Percentiles rank a stretch among this genome's conserved stretches.
phyloP scores from a whole-genome alignment of 2,113 vertebrate genomes.

The Dicrurus megarhynchus region DNA sequence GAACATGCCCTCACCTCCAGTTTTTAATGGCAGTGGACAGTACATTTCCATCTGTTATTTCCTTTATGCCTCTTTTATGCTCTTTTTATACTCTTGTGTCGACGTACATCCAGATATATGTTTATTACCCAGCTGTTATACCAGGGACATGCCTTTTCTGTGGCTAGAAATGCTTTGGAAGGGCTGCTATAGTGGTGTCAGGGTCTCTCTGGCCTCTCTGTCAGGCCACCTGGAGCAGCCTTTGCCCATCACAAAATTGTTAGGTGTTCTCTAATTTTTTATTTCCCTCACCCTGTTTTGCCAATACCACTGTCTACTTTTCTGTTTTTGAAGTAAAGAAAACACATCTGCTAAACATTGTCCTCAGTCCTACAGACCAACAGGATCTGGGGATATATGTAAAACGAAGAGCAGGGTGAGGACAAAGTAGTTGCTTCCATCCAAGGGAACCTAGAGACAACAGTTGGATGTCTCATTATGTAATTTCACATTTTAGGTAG shows the following conservation, averaged over 20 bases:
- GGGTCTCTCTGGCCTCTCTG: not conserved
- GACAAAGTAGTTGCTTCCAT: not conserved
- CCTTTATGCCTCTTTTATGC: not conserved
- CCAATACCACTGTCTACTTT: not conserved
- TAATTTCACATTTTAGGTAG: not conserved
- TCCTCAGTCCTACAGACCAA: not conserved
- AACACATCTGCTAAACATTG: not conserved
- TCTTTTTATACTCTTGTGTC: not conserved
- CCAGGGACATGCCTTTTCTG: not conserved
- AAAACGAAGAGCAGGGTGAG: not conserved
- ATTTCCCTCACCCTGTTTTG: not conserved
- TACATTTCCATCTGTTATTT: constrained; percentile 11
- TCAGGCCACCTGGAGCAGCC: not conserved
- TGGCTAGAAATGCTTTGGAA: not conserved
- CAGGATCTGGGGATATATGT: not conserved
- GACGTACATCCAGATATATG: not conserved
- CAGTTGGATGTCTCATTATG: not conserved
- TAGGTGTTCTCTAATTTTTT: not conserved
- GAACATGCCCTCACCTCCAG: not conserved
- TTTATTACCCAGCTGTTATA: not conserved
- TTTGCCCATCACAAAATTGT: not conserved
- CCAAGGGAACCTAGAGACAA: not conserved
- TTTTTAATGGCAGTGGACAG: not conserved
- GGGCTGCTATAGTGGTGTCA: not conserved
- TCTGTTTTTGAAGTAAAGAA: not conserved